Evolutionary conservation across 2,888 invertebrate genomes (phyloP).

Genomic region (Gymnosoma rotundatum): DNA sequence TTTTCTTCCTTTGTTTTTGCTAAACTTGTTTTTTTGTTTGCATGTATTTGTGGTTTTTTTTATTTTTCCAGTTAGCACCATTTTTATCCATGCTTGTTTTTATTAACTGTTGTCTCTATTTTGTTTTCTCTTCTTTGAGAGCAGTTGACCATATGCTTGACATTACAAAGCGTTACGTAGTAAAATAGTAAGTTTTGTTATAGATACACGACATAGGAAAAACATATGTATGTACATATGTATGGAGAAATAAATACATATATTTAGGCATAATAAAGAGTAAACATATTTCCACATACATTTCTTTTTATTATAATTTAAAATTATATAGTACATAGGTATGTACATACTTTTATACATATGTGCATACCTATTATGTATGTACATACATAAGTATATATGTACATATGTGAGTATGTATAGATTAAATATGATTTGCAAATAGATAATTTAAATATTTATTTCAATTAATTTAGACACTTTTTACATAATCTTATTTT

Average conservation of each 20-base stretch:
- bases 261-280: neutral
- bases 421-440: neutral
- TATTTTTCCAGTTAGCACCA: neutral
- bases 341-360: neutral
- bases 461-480: neutral
- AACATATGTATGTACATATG: neutral
- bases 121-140: constrained; percentile 22
- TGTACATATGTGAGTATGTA: neutral
- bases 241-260: neutral
- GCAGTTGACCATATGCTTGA: constrained; percentile 62
- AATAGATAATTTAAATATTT: neutral
- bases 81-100: neutral
- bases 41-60: constrained; percentile 7
- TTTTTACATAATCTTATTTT: neutral
- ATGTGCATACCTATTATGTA: neutral
- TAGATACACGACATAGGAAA: constrained; percentile 59
- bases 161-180: constrained; percentile 65
- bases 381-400: neutral
- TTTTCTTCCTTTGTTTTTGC: neutral
- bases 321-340: too few species aligned
- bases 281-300: neutral
- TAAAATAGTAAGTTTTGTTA: constrained; percentile 63
- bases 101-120: constrained; percentile 34
- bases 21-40: neutral
- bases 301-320: neutral